These are phyloP conservation scores for Diadophis punctatus DNA, from an alignment of 2,113 vertebrate species.

Conservation along the genomic window DNA sequence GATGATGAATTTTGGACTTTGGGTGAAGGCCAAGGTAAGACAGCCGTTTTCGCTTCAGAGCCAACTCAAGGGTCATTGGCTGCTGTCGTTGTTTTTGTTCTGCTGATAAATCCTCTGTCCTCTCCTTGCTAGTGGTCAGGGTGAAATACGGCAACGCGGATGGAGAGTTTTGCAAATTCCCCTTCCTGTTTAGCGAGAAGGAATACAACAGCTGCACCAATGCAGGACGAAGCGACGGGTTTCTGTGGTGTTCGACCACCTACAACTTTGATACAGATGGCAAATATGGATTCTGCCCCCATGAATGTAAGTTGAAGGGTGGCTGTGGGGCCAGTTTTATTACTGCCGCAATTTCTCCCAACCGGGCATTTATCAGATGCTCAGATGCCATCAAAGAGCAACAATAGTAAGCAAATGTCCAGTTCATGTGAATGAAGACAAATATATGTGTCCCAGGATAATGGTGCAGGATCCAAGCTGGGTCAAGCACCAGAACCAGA, in stretches of 20 bases:
- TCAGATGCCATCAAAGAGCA: background rate
- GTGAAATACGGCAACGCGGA: slow-evolving; percentile 95
- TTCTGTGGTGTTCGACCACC: slow-evolving; percentile 95
- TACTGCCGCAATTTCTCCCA: background rate
- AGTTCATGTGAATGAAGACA: too few species aligned
- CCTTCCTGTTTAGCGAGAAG: slow-evolving; percentile 90
- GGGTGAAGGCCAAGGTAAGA: slow-evolving; percentile 92
- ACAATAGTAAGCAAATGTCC: background rate
- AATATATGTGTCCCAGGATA: too few species aligned
- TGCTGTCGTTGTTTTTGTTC: background rate
- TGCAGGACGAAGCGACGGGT: slow-evolving; percentile 87
- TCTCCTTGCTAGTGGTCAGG: slow-evolving; percentile 81
- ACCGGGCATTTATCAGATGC: background rate
- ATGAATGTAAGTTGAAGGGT: slow-evolving; percentile 83
- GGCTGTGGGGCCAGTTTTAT: background rate
- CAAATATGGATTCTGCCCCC: slow-evolving; percentile 98
- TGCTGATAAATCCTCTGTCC: background rate
- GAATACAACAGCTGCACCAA: slow-evolving; percentile 91
- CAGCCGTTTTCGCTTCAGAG: background rate
- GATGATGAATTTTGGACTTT: slow-evolving; percentile 98
- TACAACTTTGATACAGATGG: slow-evolving; percentile 91
- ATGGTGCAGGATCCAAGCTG: too few species aligned
- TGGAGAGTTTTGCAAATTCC: slow-evolving; percentile 96
- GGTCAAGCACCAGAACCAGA: too few species aligned
- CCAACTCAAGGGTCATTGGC: background rate